Percentiles rank a stretch among this genome's conserved stretches.
Conservation (phyloP, 2,888 invertebrate species). For the Sphaerophoria rueppellii region DNA sequence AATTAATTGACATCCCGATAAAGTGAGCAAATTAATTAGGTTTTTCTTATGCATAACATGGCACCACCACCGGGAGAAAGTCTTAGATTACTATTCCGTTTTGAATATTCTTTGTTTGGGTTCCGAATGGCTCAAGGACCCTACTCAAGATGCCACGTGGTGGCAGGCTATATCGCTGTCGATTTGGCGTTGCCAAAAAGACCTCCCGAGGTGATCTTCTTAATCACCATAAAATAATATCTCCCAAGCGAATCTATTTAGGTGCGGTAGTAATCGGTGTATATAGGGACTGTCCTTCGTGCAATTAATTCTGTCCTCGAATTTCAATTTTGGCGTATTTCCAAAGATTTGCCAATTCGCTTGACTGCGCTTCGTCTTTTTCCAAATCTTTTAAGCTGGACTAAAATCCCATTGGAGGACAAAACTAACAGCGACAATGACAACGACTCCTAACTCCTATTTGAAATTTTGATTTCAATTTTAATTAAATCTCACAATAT, state of each 20-base stretch:
- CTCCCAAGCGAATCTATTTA: constrained; percentile 26
- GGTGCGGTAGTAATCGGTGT: constrained; percentile 16
- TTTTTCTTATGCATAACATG: constrained; percentile 20
- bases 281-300: constrained; percentile 38
- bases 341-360: constrained; percentile 32
- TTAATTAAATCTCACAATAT: constrained; percentile 66
- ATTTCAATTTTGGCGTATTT: constrained; percentile 60
- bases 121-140: constrained; percentile 18
- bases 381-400: background rate
- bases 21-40: constrained; percentile 63
- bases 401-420: background rate
- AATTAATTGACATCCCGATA: constrained; percentile 62
- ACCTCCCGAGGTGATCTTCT: constrained; percentile 28
- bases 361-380: constrained; percentile 40
- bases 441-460: constrained; percentile 21
- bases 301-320: constrained; percentile 52
- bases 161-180: background rate
- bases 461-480: constrained; percentile 67
- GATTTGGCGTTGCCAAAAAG: constrained; percentile 6
- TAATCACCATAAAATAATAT: constrained; percentile 63
- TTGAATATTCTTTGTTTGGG: background rate
- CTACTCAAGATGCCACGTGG: constrained; percentile 14
- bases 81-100: constrained; percentile 35
- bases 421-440: background rate
- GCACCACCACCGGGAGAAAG: constrained; percentile 1